A percentile compares a stretch with the other conserved stretches of the same genome.
Conservation (phyloP, 2,888 invertebrate species). For the Scaptomyza caliginosa region DNA sequence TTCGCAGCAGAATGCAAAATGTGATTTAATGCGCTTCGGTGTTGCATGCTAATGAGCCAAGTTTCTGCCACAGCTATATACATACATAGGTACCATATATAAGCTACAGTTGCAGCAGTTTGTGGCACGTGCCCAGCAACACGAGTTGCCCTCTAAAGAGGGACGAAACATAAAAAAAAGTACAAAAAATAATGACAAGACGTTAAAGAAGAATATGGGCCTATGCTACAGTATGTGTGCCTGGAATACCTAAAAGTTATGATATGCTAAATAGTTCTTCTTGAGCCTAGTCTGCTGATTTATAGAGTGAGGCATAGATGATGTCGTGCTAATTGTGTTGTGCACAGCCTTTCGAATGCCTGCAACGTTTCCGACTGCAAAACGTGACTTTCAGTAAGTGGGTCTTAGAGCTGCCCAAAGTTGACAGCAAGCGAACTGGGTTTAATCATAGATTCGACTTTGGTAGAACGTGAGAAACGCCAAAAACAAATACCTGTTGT, state of each 20-base stretch:
- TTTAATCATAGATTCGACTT: slow-evolving; percentile 19
- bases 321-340: slow-evolving; percentile 70
- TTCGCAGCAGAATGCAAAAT: slow-evolving; percentile 60
- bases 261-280: slow-evolving; percentile 63
- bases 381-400: slow-evolving; percentile 43
- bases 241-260: slow-evolving; percentile 48
- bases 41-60: slow-evolving; percentile 76
- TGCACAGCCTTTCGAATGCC: slow-evolving; percentile 24
- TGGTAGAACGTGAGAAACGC: background rate
- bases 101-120: slow-evolving; percentile 41
- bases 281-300: slow-evolving; percentile 32
- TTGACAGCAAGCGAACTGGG: slow-evolving; percentile 25
- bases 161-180: slow-evolving; percentile 15
- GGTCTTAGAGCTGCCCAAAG: slow-evolving; percentile 17
- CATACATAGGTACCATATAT: slow-evolving; percentile 30
- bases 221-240: slow-evolving; percentile 40
- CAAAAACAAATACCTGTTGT: background rate
- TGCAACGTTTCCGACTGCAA: slow-evolving; percentile 15
- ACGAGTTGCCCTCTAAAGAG: slow-evolving; percentile 34
- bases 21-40: slow-evolving; percentile 75
- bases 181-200: background rate
- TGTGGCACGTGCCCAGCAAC: slow-evolving; percentile 55
- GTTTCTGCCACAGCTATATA: slow-evolving; percentile 49
- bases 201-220: slow-evolving; percentile 10
- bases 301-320: slow-evolving; percentile 49